phyloP scores from a whole-genome alignment of 2,113 vertebrate genomes.

The Sorex araneus region DNA sequence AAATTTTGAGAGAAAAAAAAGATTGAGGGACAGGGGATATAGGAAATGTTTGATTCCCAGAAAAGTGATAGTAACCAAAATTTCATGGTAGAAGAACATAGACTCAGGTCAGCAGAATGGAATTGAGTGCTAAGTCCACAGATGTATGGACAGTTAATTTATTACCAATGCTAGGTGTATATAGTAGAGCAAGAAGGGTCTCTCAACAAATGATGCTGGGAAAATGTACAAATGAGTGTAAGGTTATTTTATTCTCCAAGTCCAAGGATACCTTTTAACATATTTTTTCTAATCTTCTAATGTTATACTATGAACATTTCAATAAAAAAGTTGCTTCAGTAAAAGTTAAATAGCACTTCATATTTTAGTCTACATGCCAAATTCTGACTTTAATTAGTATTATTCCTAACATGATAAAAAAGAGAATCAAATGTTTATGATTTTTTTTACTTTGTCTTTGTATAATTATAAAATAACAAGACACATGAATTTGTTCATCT shows the following conservation, averaged over 20 bases:
- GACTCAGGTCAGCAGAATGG: no score
- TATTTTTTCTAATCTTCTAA: slow-evolving; percentile 4
- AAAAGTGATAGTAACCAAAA: no score
- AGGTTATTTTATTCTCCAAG: slow-evolving; percentile 10
- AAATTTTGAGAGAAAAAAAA: no score
- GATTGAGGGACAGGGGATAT: no score
- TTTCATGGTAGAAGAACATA: no score
- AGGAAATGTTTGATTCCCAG: no score
- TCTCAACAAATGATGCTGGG: no score
- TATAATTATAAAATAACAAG: slow-evolving; percentile 26
- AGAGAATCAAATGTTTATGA: not conserved
- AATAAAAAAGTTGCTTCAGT: slow-evolving; percentile 45
- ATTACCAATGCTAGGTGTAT: no score
- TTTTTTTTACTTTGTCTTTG: slow-evolving; percentile 26
- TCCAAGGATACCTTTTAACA: slow-evolving; percentile 33
- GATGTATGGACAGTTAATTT: no score
- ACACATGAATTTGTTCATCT: slow-evolving; percentile 48
- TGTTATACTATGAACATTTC: not conserved
- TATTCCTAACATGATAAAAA: slow-evolving; percentile 38
- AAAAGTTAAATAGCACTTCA: slow-evolving; percentile 56
- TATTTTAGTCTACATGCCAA: slow-evolving; percentile 40
- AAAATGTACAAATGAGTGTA: not conserved
- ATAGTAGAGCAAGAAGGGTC: no score
- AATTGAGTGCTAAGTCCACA: no score
- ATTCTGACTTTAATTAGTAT: slow-evolving; percentile 48